Evolutionary conservation across 2,113 vertebrate genomes (phyloP), one percentile per base, ranked within the genome.

Genomic region (Odocoileus virginianus): DNA sequence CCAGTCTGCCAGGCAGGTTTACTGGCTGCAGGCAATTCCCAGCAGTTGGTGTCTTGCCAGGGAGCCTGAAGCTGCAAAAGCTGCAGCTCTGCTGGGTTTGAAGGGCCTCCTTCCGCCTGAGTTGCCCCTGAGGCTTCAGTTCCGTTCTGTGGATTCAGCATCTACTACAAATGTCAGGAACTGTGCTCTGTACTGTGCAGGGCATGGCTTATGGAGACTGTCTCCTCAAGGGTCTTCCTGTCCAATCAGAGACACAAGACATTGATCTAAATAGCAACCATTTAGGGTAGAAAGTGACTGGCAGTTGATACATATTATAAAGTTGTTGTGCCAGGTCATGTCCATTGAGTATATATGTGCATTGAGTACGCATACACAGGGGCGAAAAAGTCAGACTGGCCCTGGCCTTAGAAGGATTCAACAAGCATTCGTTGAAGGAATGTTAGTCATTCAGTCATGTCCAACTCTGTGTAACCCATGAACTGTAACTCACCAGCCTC

Each of bases 1-100:
- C 60, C 43, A 11, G 67, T 79, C 86, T 94, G 79, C 91, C 55
- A 55, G 85, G 95, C 88, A 89, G 88, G 45, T 96, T 17, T n/a
- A 67, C 82, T 43, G 50, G 85, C 74, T 78, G 21, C 15, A 25
- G 71, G 50, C 15, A 3, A 57, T 79, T 97, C 83, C 83, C 78
- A 57, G 60, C 67, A 87, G 45, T 28, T 28, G n/a, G 5, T 5
- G 3, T 43, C 78, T 57, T 81, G 47, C 64, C 81, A 89, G 45
- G 25, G 47, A 85, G 82, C 84, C 33, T 71, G 52, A 40, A 11
- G 67, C 67, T 40, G 67, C 67, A 74, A 57, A 57, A 17, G 52
- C 52, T 25, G 2, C 25, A 40, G n/a, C 36, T 86, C 30, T 30
- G n/a, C 30, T 33, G 17, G 28, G 45, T 47, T 25, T 28, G 13